These are phyloP conservation scores for Eupelmus urozonus DNA, from an alignment of 2,888 invertebrate genomes.

Conservation along the genomic window DNA sequence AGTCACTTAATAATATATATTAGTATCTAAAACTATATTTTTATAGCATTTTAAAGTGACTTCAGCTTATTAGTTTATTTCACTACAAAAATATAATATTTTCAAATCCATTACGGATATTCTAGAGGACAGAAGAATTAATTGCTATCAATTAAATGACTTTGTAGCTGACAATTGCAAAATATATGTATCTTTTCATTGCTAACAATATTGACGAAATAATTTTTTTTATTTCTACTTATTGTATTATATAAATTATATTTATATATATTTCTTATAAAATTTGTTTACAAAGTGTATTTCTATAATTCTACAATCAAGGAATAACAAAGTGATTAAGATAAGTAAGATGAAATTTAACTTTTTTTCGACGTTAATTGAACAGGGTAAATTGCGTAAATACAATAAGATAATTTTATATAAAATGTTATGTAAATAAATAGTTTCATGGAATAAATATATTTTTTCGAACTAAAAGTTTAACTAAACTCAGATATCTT, in stretches of 20 bases:
- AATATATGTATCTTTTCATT: slow-evolving; percentile 2
- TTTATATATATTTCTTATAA: not conserved
- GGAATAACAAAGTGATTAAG: too few species aligned
- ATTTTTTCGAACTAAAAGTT: not conserved
- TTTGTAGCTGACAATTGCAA: slow-evolving; percentile 25
- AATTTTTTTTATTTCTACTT: slow-evolving; percentile 7
- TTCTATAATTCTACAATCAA: not conserved
- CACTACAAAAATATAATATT: slow-evolving; percentile 46
- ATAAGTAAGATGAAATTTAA: not conserved
- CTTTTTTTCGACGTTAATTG: slow-evolving; percentile 2
- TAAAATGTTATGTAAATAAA: too few species aligned
- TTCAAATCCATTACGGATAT: too few species aligned
- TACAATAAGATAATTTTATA: slow-evolving; percentile 6
- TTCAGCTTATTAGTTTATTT: slow-evolving; percentile 18
- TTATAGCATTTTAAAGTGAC: slow-evolving; percentile 26
- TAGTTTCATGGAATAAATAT: not conserved
- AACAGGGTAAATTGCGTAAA: slow-evolving; percentile 32
- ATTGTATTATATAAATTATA: slow-evolving; percentile 14
- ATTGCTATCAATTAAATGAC: not conserved
- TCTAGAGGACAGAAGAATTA: slow-evolving; percentile 12
- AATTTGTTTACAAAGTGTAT: slow-evolving; percentile 1
- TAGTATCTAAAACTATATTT: slow-evolving; percentile 37
- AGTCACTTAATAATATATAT: slow-evolving; percentile 27
- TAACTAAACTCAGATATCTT: too few species aligned
- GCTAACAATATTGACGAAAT: slow-evolving; percentile 1